Conservation (phyloP, 2,888 invertebrate species). For the Mythimna pallens region DNA sequence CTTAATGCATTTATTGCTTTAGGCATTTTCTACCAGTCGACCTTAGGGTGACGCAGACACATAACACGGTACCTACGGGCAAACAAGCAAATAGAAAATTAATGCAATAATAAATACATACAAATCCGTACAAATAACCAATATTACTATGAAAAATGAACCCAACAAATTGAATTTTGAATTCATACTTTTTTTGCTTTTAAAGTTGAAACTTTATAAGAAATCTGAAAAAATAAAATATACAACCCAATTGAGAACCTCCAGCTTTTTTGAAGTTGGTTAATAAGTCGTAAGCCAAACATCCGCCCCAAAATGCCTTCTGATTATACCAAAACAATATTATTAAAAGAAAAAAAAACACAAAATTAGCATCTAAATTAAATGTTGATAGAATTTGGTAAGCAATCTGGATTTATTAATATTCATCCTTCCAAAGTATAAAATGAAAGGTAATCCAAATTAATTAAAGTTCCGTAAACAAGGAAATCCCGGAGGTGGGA, state of each 20-base stretch:
- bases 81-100: no score
- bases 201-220: no score
- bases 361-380: constrained; percentile 65
- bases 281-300: constrained; percentile 18
- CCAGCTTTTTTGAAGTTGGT: not conserved
- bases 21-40: no score
- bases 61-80: no score
- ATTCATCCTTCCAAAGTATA: constrained; percentile 61
- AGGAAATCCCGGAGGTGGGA: constrained; percentile 44
- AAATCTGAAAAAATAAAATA: not conserved
- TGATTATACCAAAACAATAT: constrained; percentile 30
- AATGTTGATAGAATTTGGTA: constrained; percentile 61
- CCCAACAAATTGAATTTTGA: no score
- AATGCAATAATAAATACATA: no score
- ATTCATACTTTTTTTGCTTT: no score
- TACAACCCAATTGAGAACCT: not conserved
- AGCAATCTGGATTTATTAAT: constrained; percentile 62
- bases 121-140: no score
- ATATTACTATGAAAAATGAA: no score
- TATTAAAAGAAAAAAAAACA: constrained; percentile 46
- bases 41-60: no score
- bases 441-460: constrained; percentile 63
- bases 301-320: constrained; percentile 1
- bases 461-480: constrained; percentile 64
- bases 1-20: no score